Evolutionary conservation across 2,888 invertebrate genomes (phyloP), one percentile per base, ranked within the genome.

Genomic region (Orchesellides sinensis): DNA sequence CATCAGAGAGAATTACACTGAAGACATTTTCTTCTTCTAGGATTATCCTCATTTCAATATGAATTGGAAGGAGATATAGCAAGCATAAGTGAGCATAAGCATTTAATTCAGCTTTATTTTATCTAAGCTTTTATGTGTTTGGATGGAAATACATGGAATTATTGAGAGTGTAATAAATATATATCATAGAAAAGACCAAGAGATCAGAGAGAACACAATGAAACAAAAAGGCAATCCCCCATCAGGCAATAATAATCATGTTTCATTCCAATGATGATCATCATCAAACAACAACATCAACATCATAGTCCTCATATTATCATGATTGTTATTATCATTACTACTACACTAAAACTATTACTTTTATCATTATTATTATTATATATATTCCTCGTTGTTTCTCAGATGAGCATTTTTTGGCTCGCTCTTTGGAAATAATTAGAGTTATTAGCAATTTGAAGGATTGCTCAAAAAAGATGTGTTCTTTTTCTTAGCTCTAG

Each of bases 401-500:
- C 52, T 75, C 47, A 66, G 65, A 81, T 77, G 78, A 83, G 72
- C 72, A 69, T 65, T 79, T 73, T 83, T 81, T 85, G 82, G 83
- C 82, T 84, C 77, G 80, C 75, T 81, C 77, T 75, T 66, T 69
- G 52, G 70, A 83, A 86, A 85, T 87, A 86, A 88, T 88, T 87
- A 87, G 87, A 87, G 87, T 87, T 87, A 88, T 88, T 87, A 88
- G 87, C 85, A 86, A 87, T 88, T 88, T 87, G 84, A 84, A 77
- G 83, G 86, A 87, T 87, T 88, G 75, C 70, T 75, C 70, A 70
- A 69, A 75, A 56, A 47, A 45, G 10, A 63, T 65, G 63, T 23
- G 32, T 54, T 54, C 54, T 54, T 25, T 25, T 54, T 14, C 25
- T 25, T 47, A 8, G n/a, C n/a, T 47, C 47, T 47, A 14, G 8